A percentile compares a stretch with the other conserved stretches of the same genome.
Conservation (phyloP, 1,140 invertebrate species). For the Maconellicoccus hirsutus region DNA sequence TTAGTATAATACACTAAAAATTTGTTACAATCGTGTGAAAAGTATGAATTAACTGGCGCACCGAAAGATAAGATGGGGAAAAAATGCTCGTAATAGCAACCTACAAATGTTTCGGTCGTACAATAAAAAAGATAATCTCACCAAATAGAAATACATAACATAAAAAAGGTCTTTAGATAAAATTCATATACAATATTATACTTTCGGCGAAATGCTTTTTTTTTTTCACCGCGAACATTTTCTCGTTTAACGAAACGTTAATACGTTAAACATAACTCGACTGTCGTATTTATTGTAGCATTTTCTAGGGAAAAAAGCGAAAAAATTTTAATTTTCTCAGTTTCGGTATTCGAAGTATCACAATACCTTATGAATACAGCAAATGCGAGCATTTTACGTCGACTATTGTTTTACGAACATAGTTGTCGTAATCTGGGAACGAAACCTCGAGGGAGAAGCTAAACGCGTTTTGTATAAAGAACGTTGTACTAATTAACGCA, state of each 20-base stretch:
- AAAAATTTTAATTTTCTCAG: background rate
- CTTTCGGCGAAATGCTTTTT: too few species aligned
- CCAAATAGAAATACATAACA: too few species aligned
- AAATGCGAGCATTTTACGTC: background rate
- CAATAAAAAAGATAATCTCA: too few species aligned
- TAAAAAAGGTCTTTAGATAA: too few species aligned
- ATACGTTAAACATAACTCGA: background rate
- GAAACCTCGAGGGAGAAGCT: background rate
- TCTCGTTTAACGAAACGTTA: background rate
- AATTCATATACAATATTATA: too few species aligned
- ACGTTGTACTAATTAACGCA: slow-evolving; percentile 4
- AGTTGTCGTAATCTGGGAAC: background rate
- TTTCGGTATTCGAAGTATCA: background rate
- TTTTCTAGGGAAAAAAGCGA: background rate
- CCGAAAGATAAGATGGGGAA: too few species aligned
- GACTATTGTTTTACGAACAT: background rate
- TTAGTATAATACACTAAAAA: too few species aligned
- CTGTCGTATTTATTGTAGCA: background rate
- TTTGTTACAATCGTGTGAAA: too few species aligned
- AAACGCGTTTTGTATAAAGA: background rate
- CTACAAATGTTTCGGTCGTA: too few species aligned
- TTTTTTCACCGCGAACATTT: too few species aligned
- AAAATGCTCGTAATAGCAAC: too few species aligned
- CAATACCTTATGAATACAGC: background rate
- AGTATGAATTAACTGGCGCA: too few species aligned